A percentile compares a stretch with the other conserved stretches of the same genome.
phyloP scores from a whole-genome alignment of 2,888 invertebrate genomes.

The Torymus texanus region DNA sequence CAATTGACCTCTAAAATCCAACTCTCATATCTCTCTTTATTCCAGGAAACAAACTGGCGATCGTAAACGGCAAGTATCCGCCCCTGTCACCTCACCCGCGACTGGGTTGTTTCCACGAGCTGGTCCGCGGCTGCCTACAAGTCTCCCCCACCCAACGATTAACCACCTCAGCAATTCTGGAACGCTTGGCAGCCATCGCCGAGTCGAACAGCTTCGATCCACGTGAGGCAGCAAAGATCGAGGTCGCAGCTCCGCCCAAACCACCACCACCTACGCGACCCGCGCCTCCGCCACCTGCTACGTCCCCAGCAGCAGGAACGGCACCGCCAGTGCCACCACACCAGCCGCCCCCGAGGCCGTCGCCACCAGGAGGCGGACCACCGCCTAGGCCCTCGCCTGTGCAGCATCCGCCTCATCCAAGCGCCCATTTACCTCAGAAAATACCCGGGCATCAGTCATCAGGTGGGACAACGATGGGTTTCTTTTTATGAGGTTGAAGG shows the following conservation, averaged over 20 bases:
- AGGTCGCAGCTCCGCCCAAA: constrained; percentile 67
- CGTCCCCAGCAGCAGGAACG: constrained; percentile 63
- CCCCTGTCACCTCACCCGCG: constrained; percentile 88
- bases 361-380: constrained; percentile 59
- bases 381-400: constrained; percentile 65
- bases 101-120: constrained; percentile 90
- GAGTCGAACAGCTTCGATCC: constrained; percentile 90
- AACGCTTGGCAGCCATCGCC: constrained; percentile 91
- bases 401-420: not conserved
- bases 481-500: not conserved
- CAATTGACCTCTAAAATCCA: too few relatives aligned
- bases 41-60: constrained; percentile 88
- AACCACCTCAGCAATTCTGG: constrained; percentile 86
- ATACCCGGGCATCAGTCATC: constrained; percentile 42
- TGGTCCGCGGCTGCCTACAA: constrained; percentile 85
- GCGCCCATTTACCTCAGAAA: constrained; percentile 51
- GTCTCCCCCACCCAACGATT: constrained; percentile 90
- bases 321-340: constrained; percentile 64
- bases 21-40: too few relatives aligned
- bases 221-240: constrained; percentile 85
- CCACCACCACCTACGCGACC: constrained; percentile 68
- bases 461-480: constrained; percentile 20
- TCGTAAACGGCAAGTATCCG: constrained; percentile 96
- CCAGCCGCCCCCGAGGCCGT: constrained; percentile 63
- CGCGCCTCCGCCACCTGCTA: constrained; percentile 66